Evolutionary conservation across 2,888 invertebrate genomes (phyloP).

Genomic region (Silvanus unidentatus): DNA sequence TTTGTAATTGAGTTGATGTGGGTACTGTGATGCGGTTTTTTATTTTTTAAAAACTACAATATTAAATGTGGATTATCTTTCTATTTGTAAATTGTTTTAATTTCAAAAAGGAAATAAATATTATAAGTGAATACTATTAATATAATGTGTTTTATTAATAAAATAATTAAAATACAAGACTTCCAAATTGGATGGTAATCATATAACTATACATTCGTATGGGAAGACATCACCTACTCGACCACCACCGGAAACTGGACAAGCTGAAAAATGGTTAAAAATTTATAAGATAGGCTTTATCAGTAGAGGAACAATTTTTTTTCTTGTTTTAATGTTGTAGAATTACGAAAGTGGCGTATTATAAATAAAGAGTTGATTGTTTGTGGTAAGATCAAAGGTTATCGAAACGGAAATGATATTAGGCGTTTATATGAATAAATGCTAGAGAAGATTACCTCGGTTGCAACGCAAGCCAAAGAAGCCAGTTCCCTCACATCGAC

Average conservation of each 20-base stretch:
- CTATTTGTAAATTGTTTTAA: conserved; percentile 47
- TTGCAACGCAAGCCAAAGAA: conserved; percentile 66
- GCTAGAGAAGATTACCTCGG: conserved; percentile 49
- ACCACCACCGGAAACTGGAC: conserved; percentile 51
- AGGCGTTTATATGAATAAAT: background rate
- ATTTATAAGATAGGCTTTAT: no score
- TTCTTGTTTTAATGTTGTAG: no score
- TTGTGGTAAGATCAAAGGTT: conserved; percentile 12
- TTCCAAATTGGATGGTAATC: conserved; percentile 28
- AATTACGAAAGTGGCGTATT: no score
- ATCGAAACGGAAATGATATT: conserved; percentile 8
- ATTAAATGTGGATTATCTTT: conserved; percentile 45
- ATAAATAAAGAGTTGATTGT: no score
- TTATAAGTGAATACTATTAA: conserved; percentile 32
- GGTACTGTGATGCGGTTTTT: conserved; percentile 47
- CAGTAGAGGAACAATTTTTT: no score
- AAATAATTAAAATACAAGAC: background rate
- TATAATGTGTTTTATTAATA: conserved; percentile 20
- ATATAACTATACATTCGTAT: conserved; percentile 66
- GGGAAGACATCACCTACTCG: conserved; percentile 50
- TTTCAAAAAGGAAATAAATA: conserved; percentile 44
- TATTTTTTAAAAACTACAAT: conserved; percentile 33
- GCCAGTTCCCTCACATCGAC: conserved; percentile 69
- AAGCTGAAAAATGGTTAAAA: conserved; percentile 58
- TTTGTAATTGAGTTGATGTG: conserved; percentile 35